Base-by-base conservation (phyloP, 2,888 invertebrate species). In the Drosophila fungiperda region DNA sequence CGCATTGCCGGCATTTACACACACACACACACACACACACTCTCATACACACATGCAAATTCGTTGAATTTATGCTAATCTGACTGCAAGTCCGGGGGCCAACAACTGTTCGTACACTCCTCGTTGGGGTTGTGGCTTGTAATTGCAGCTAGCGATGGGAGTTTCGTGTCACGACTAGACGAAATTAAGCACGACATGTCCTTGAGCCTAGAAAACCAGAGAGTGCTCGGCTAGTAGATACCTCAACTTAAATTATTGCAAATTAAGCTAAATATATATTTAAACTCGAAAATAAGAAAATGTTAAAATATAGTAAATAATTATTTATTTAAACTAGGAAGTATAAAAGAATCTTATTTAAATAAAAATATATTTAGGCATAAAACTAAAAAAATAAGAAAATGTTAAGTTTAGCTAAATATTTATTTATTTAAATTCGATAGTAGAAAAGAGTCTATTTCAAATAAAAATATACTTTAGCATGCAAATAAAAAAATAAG, bases 21-120 rank as follows among this genome's bases (percentile, higher is more conserved):
- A 48, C 60, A 65, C 65, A 75, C 77, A 78, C 45, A 63, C 67
- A 67, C 60, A 33, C 40, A 40, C 54, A 23, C 38, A 54, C 20
- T 52, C 36, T 48, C 23, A 36, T 26, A 50, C 35, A 48, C 77
- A 75, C 75, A 77, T 82, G 76, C 79, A 82, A 78, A 72, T 64
- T 64, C 73, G 76, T 80, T 89, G 79, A 89, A 86, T 87, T 90
- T 87, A 87, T 87, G 87, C 87, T 90, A 87, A 87, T 87, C 89
- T 68, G 61, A 67, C 65, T 65, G 69, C 76, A 69, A 81, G 61
- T 81, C 75, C 77, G 77, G 73, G 67, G 80, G 81, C 78, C 76
- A 78, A 72, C 81, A 78, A 78, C 78, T 72, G 65, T 68, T 76
- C 81, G 81, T 68, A 68, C 78, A 72, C 78, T 81, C 81, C 78